Evolutionary conservation across 2,113 vertebrate species (phyloP).

Genomic region (Caranx ignobilis): DNA sequence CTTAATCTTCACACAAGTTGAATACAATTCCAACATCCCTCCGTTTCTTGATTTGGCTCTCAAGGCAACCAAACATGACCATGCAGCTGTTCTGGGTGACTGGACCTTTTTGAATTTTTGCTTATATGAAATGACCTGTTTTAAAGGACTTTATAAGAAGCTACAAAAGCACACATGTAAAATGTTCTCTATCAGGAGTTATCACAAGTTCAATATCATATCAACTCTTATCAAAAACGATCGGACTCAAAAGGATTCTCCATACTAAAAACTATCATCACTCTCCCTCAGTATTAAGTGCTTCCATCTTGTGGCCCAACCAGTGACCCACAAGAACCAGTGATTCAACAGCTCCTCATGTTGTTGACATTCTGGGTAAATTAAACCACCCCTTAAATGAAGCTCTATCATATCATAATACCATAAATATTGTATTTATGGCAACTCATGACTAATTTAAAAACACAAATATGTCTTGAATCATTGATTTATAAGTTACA

Average conservation of each 20-base stretch:
- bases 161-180: slow-evolving; percentile 37
- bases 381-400: neutral
- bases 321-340: slow-evolving; percentile 17
- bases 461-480: neutral
- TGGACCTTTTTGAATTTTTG: neutral
- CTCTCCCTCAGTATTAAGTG: slow-evolving; percentile 60
- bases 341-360: slow-evolving; percentile 19
- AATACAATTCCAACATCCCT: neutral
- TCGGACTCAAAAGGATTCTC: neutral
- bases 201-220: slow-evolving; percentile 8
- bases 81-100: slow-evolving; percentile 1
- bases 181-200: neutral
- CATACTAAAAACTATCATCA: neutral
- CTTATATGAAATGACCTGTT: slow-evolving; percentile 15
- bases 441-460: neutral
- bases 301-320: slow-evolving; percentile 70
- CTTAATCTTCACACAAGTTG: slow-evolving; percentile 30
- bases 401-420: slow-evolving; percentile 3
- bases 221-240: neutral
- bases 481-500: neutral
- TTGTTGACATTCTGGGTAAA: neutral
- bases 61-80: slow-evolving; percentile 29
- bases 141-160: slow-evolving; percentile 15
- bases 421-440: neutral
- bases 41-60: slow-evolving; percentile 26